Evolutionary conservation across 2,888 invertebrate species (phyloP).

Genomic region (Lithophane leautieri): DNA sequence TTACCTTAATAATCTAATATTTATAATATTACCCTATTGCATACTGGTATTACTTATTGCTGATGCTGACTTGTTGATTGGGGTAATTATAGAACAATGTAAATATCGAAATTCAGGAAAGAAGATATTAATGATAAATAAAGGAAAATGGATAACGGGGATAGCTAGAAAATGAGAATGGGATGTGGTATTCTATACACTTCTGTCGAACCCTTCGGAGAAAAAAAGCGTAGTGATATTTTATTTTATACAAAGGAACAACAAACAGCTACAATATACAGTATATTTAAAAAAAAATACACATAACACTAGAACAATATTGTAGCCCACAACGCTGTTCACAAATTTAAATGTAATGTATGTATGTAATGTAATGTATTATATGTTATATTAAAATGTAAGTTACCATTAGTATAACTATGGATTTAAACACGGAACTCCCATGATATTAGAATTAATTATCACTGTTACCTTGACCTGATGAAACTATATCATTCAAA

Average conservation of each 20-base stretch:
- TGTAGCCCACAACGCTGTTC: too few relatives aligned
- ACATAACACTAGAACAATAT: too few relatives aligned
- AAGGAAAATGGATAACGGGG: neutral
- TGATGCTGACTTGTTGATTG: neutral
- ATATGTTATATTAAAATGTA: neutral
- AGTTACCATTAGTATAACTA: neutral
- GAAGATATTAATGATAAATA: neutral
- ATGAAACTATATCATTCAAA: constrained; percentile 22
- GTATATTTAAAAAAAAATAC: too few relatives aligned
- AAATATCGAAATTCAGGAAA: neutral
- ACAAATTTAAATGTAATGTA: too few relatives aligned
- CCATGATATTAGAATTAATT: constrained; percentile 7
- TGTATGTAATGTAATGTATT: too few relatives aligned
- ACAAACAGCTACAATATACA: too few relatives aligned
- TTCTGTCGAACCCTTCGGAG: neutral
- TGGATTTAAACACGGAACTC: neutral
- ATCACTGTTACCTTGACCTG: constrained; percentile 34
- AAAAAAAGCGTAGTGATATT: neutral
- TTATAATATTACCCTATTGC: neutral
- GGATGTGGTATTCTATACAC: neutral
- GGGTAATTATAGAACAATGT: neutral
- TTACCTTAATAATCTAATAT: neutral
- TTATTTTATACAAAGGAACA: too few relatives aligned
- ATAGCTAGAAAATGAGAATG: neutral
- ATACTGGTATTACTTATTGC: neutral